Conservation (phyloP, 2,797 vertebrate genomes). For the Chaunax sp. region DNA sequence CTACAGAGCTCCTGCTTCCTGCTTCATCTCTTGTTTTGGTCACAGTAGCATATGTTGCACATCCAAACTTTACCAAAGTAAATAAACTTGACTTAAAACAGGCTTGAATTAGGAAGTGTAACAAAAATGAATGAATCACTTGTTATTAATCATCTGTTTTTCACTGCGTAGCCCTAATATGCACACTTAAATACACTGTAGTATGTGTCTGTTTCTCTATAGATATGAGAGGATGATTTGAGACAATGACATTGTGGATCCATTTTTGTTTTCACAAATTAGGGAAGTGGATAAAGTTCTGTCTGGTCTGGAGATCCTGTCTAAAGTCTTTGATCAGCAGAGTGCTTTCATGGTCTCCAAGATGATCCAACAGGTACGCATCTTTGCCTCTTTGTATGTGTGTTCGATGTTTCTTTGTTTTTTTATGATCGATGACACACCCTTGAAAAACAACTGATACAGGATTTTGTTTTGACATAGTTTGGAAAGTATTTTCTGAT, state of each 20-base stretch:
- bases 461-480: too few species aligned
- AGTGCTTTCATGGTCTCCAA: conserved; percentile 93
- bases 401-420: neutral
- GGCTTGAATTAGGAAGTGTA: neutral
- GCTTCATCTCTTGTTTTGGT: conserved; percentile 20
- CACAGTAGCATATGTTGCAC: neutral
- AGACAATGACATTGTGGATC: neutral
- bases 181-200: too few species aligned
- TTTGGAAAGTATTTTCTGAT: too few species aligned
- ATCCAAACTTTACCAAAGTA: conserved; percentile 13
- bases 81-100: neutral
- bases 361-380: conserved; percentile 92
- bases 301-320: conserved; percentile 93
- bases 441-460: too few species aligned
- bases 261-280: conserved; percentile 20
- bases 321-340: conserved; percentile 97
- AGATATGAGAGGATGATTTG: neutral
- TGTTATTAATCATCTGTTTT: neutral
- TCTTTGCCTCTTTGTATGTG: conserved; percentile 9
- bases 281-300: conserved; percentile 97
- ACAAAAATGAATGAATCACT: neutral
- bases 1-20: conserved; percentile 8
- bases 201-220: neutral
- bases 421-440: too few species aligned
- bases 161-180: neutral